Percentiles rank a stretch among this genome's conserved stretches.
phyloP scores from a whole-genome alignment of 2,888 invertebrate genomes.

The Aporophyla nigra region DNA sequence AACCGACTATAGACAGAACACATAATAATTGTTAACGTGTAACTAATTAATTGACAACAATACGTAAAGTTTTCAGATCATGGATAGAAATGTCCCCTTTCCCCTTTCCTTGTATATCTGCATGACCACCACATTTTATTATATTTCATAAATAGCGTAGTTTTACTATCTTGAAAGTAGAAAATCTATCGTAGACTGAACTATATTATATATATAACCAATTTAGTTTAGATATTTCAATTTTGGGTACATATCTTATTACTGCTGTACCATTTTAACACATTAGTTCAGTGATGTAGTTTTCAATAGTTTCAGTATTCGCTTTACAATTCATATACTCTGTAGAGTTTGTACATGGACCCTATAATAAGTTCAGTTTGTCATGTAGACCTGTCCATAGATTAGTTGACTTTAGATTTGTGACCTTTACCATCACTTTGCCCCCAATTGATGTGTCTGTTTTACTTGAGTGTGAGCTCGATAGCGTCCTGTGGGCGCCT shows the following conservation, averaged over 20 bases:
- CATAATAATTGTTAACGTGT: slow-evolving; percentile 54
- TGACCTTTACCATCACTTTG: slow-evolving; percentile 10
- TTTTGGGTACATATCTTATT: slow-evolving; percentile 54
- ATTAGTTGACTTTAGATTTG: slow-evolving; percentile 45
- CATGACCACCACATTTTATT: slow-evolving; percentile 69
- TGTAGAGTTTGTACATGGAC: slow-evolving; percentile 53
- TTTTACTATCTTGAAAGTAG: slow-evolving; percentile 63
- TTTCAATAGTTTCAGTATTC: slow-evolving; percentile 63
- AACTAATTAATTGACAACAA: slow-evolving; percentile 63
- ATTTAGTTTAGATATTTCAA: slow-evolving; percentile 62
- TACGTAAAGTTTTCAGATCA: slow-evolving; percentile 67
- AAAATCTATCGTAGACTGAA: slow-evolving; percentile 55
- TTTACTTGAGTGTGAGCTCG: not conserved
- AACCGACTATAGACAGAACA: slow-evolving; percentile 28
- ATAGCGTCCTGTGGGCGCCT: not conserved
- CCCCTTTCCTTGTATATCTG: slow-evolving; percentile 61
- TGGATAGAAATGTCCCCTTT: slow-evolving; percentile 64
- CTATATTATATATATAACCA: slow-evolving; percentile 48
- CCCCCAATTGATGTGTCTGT: slow-evolving; percentile 25
- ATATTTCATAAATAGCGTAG: slow-evolving; percentile 67
- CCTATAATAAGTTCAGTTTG: slow-evolving; percentile 33
- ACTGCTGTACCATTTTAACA: slow-evolving; percentile 49
- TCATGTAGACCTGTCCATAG: slow-evolving; percentile 34
- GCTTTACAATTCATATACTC: slow-evolving; percentile 56
- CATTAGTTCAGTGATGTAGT: slow-evolving; percentile 64